These are phyloP conservation scores for Drosophila elegans DNA, from an alignment of 1,140 invertebrate species.

Conservation along the genomic window DNA sequence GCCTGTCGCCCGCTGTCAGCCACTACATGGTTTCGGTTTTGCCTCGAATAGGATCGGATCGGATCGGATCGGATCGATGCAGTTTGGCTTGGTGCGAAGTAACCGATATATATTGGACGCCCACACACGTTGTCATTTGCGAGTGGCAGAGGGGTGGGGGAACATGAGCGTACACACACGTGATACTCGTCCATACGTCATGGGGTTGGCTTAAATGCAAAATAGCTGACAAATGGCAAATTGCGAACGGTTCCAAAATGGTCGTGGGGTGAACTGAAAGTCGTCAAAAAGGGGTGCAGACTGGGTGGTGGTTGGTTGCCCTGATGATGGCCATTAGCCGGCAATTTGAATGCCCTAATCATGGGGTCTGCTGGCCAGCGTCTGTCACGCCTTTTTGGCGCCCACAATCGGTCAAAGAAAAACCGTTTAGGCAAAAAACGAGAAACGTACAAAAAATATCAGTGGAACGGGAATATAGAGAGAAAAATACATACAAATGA, in stretches of 20 bases:
- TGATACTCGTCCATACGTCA: conserved; percentile 1
- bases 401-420: conserved; percentile 40
- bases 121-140: conserved; percentile 68
- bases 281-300: background rate
- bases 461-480: conserved; percentile 8
- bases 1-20: conserved; percentile 22
- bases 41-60: conserved; percentile 2
- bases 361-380: conserved; percentile 32
- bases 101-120: conserved; percentile 73
- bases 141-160: background rate
- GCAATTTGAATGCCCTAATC: conserved; percentile 48
- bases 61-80: background rate
- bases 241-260: conserved; percentile 36
- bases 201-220: conserved; percentile 48
- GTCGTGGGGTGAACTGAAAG: conserved; percentile 5
- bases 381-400: conserved; percentile 63
- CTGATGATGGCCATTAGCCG: conserved; percentile 46
- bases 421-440: conserved; percentile 32
- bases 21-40: conserved; percentile 68
- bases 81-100: conserved; percentile 35
- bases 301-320: conserved; percentile 19
- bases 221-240: conserved; percentile 62
- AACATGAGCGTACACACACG: too few species aligned
- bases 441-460: conserved; percentile 7
- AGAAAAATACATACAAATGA: conserved; percentile 47